Conservation (phyloP, 2,113 vertebrate species). For the Sinocyclocheilus anophthalmus region DNA sequence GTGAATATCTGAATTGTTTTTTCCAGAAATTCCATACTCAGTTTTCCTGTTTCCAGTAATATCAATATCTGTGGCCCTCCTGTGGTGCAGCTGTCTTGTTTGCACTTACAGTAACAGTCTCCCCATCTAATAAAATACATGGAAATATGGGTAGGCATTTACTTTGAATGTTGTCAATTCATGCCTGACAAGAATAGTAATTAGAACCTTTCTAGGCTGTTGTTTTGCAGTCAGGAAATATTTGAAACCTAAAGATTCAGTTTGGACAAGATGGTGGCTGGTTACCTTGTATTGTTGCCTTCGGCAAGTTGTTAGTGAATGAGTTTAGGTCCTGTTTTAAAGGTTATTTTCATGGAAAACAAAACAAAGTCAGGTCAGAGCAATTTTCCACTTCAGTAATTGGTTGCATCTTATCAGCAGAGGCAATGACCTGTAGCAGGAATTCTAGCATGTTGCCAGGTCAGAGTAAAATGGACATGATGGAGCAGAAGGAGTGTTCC, state of each 20-base stretch:
- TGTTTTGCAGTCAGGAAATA: background rate
- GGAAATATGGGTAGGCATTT: background rate
- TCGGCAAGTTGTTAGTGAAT: slow-evolving; percentile 36
- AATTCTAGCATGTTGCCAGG: slow-evolving; percentile 51
- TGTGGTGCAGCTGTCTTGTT: background rate
- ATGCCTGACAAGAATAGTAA: background rate
- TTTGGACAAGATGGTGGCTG: background rate
- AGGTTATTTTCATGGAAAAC: slow-evolving; percentile 63
- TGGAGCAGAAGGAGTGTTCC: background rate
- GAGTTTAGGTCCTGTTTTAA: slow-evolving; percentile 45
- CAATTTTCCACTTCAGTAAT: slow-evolving; percentile 58
- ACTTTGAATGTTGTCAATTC: background rate
- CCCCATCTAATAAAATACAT: background rate
- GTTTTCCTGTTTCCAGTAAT: slow-evolving; percentile 55
- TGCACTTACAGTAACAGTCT: background rate
- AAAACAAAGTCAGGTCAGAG: slow-evolving; percentile 60
- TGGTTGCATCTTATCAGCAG: slow-evolving; percentile 53
- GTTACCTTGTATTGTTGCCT: slow-evolving; percentile 37
- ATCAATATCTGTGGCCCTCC: slow-evolving; percentile 48
- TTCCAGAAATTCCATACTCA: slow-evolving; percentile 24
- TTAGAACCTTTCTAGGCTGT: background rate
- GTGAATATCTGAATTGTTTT: slow-evolving; percentile 58
- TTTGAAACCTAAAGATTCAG: background rate
- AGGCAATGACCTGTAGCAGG: slow-evolving; percentile 52
- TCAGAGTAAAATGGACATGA: slow-evolving; percentile 23